Evolutionary conservation across 2,113 vertebrate species (phyloP).

Genomic region (Hydropotes inermis): DNA sequence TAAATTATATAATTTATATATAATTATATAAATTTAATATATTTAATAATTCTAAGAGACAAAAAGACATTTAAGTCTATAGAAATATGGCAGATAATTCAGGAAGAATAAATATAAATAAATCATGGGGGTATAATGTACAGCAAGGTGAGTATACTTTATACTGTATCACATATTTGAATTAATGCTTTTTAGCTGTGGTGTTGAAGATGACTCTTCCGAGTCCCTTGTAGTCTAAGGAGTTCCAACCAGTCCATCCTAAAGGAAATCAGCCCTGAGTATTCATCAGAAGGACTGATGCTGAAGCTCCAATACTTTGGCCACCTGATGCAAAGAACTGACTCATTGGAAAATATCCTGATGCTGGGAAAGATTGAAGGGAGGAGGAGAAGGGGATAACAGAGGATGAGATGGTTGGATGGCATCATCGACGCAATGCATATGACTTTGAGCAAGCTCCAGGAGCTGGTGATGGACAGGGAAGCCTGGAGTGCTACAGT

Average conservation of each 20-base stretch:
- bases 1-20: neutral
- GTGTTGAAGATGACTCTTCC: neutral
- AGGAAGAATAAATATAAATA: neutral
- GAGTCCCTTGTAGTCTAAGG: neutral
- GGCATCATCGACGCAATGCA: neutral
- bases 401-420: neutral
- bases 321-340: neutral
- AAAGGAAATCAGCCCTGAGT: neutral
- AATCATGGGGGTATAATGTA: neutral
- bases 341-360: neutral
- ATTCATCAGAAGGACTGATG: neutral
- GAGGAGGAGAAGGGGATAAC: neutral
- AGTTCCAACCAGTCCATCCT: neutral
- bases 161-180: neutral
- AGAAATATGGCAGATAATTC: neutral
- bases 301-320: neutral
- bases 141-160: neutral
- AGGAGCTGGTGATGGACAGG: neutral
- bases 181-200: neutral
- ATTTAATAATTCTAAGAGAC: neutral
- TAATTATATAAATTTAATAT: neutral
- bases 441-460: neutral
- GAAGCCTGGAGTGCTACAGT: neutral
- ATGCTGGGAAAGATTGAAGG: neutral
- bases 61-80: neutral